These are phyloP conservation scores for Proctacanthus coquilletti DNA, from an alignment of 1,140 invertebrate species.

Conservation along the genomic window DNA sequence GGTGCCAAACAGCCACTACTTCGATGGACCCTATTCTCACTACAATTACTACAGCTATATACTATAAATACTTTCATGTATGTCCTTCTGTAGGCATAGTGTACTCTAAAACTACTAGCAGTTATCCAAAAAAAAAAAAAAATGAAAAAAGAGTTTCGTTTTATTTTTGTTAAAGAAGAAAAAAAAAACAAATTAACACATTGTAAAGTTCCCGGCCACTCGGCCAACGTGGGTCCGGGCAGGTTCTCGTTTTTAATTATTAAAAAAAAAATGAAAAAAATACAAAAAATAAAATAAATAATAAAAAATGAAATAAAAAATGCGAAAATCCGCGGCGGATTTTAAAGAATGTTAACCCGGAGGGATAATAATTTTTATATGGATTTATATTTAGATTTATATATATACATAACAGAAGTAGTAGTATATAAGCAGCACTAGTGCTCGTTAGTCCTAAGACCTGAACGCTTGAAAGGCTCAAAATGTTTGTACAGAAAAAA, in stretches of 20 bases:
- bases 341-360: conserved; percentile 1
- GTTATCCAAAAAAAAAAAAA: neutral
- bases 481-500: too few species aligned
- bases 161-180: neutral
- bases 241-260: too few species aligned
- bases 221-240: too few species aligned
- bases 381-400: conserved; percentile 1
- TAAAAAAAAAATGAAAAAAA: conserved; percentile 1
- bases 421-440: too few species aligned
- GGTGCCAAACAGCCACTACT: too few species aligned
- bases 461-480: too few species aligned
- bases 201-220: too few species aligned
- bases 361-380: conserved; percentile 4
- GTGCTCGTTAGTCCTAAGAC: too few species aligned
- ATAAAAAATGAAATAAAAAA: neutral
- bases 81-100: neutral
- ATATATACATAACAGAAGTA: conserved; percentile 1
- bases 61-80: neutral
- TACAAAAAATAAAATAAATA: neutral
- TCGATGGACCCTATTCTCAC: too few species aligned
- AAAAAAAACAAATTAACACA: neutral
- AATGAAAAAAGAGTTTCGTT: neutral
- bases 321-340: neutral
- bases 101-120: neutral
- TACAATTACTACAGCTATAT: neutral